Percentiles rank a stretch among this genome's conserved stretches.
phyloP scores from a whole-genome alignment of 2,113 vertebrate genomes.

The Tachycineta bicolor region DNA sequence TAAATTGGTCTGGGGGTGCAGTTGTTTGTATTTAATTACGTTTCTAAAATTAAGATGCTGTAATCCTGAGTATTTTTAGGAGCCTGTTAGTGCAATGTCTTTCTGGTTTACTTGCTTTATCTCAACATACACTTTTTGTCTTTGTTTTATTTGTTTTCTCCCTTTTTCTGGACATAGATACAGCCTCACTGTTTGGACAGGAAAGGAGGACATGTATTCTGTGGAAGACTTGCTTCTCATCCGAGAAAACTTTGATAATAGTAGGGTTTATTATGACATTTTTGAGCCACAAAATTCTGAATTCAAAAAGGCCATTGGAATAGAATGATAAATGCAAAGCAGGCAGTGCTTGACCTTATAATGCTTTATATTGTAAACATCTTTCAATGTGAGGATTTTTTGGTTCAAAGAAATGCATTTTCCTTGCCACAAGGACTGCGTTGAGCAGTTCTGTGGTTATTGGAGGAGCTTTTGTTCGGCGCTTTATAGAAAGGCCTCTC shows the following conservation, averaged over 20 bases:
- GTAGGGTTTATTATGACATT: conserved; percentile 89
- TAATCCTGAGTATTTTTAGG: neutral
- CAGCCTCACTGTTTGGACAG: conserved; percentile 90
- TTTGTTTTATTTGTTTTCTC: neutral
- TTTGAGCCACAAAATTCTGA: conserved; percentile 78
- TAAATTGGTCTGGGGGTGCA: neutral
- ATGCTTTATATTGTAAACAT: neutral
- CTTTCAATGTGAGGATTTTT: neutral
- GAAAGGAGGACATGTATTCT: conserved; percentile 77
- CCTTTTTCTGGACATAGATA: conserved; percentile 76
- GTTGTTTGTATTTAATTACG: neutral
- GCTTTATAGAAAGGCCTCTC: neutral
- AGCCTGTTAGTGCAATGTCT: neutral
- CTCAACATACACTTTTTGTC: neutral
- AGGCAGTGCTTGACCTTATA: neutral
- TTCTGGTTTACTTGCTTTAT: neutral
- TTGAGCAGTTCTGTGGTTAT: neutral
- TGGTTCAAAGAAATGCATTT: neutral
- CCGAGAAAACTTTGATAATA: conserved; percentile 79
- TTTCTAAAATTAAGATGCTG: neutral
- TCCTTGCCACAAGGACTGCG: neutral
- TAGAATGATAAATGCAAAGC: conserved; percentile 2
- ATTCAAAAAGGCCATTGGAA: conserved; percentile 77
- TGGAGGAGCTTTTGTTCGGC: neutral
- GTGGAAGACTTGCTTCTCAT: conserved; percentile 83